Evolutionary conservation across 2,113 vertebrate species (phyloP), one percentile per base, ranked within the genome.

Genomic region (Felis catus): DNA sequence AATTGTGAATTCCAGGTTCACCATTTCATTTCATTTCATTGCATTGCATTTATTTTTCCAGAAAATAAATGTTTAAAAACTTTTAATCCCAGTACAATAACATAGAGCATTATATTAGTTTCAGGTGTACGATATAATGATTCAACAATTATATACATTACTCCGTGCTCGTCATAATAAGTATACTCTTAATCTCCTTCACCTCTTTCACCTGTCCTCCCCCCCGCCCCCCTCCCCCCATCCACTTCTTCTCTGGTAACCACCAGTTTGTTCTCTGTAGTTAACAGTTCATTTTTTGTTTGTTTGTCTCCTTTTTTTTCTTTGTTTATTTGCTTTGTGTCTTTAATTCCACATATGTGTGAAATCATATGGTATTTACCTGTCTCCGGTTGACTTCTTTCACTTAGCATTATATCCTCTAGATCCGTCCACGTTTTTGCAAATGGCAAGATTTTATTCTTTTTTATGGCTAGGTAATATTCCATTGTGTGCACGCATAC

Each of bases 1-100:
- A 81, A 94, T 88, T 51, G 70, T 90, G 68, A 91, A 91, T 88
- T 94, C 33, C 33, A 70, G 55, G 48, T 13, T 91, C 45, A 87
- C 29, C 7, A 11, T 91, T 95, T 76, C 15, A 76, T 45, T 76
- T 45, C 61, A 63, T 63, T 63, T 11, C 25, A 76, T 45, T 76
- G 45, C 61, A 63, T 63, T 63, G 25, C 25, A 76, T 45, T 76
- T 76, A 45, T 45, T 76, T 76, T 76, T 76, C 27, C 41, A 76
- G 73, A 76, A 76, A 76, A 41, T 45, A 76, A 76, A 41, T 61
- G 58, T 29, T 13, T 65, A 9, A 76, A 16, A 29, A 45, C 2
- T 15, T 27, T 74, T 21, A 76, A 76, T 76, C 45, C 73, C 25
- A 29, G 25, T 76, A 45, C 29, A 76, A 45, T 76, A 29, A 45